A percentile compares a stretch with the other conserved stretches of the same genome.
Conservation (phyloP, 2,113 vertebrate genomes). For the Acanthochromis polyacanthus region DNA sequence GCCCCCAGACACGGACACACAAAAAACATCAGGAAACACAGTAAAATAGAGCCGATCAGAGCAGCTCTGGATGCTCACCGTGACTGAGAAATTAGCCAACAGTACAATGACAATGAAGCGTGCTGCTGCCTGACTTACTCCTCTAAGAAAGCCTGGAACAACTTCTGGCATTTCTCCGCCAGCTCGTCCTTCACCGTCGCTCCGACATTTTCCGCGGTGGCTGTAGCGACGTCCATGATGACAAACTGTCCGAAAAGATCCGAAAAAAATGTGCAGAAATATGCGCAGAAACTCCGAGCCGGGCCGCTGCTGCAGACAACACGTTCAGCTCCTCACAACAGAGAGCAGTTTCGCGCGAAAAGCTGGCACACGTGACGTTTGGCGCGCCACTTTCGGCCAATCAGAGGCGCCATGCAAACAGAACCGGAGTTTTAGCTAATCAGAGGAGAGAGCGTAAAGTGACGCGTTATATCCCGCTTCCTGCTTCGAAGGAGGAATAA, state of each 20-base stretch:
- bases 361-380: slow-evolving; percentile 74
- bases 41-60: background rate
- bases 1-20: background rate
- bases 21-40: accelerated
- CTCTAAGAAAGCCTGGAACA: slow-evolving; percentile 97
- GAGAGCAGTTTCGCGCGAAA: slow-evolving; percentile 87
- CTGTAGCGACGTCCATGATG: slow-evolving; percentile 83
- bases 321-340: slow-evolving; percentile 4
- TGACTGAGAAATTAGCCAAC: background rate
- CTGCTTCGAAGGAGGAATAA: background rate
- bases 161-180: slow-evolving; percentile 97
- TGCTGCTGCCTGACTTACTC: slow-evolving; percentile 88
- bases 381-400: slow-evolving; percentile 82
- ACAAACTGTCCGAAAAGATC: background rate
- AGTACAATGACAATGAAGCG: slow-evolving; percentile 1
- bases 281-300: too few relatives aligned
- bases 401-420: background rate
- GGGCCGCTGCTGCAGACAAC: background rate
- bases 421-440: slow-evolving; percentile 41
- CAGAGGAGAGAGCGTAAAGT: background rate
- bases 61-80: too few relatives aligned
- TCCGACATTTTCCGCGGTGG: slow-evolving; percentile 81
- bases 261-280: background rate
- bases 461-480: slow-evolving; percentile 22
- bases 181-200: slow-evolving; percentile 92